Conservation (phyloP, 2,113 vertebrate genomes). For the Gadus macrocephalus region DNA sequence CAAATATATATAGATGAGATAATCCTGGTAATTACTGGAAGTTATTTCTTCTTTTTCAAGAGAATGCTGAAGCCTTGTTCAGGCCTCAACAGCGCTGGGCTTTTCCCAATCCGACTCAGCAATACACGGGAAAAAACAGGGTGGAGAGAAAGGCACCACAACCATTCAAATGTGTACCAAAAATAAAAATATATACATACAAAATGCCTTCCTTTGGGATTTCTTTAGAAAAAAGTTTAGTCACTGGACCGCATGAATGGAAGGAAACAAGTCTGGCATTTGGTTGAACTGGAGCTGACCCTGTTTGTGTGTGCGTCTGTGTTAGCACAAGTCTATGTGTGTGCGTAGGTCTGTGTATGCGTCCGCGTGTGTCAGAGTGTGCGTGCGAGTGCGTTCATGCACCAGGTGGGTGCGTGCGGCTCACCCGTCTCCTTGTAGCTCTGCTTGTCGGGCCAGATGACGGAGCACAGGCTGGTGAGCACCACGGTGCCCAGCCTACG, state of each 20-base stretch:
- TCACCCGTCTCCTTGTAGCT: constrained; percentile 91
- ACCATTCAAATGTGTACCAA: constrained; percentile 15
- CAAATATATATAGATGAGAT: constrained; percentile 9
- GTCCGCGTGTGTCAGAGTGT: too few relatives aligned
- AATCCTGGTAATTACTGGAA: constrained; percentile 22
- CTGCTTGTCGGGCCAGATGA: constrained; percentile 92
- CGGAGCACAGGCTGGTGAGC: constrained; percentile 91
- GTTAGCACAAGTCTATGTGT: not conserved
- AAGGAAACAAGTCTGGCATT: not conserved
- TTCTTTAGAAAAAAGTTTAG: constrained; percentile 4
- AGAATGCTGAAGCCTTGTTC: constrained; percentile 26
- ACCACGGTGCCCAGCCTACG: constrained; percentile 85
- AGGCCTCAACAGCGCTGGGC: constrained; percentile 36
- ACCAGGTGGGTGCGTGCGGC: constrained; percentile 13
- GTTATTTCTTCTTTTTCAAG: constrained; percentile 27
- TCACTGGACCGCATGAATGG: constrained; percentile 13
- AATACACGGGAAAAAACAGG: constrained; percentile 13
- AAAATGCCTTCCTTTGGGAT: constrained; percentile 8
- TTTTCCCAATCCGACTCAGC: constrained; percentile 53
- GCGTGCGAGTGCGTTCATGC: not conserved
- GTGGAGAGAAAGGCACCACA: constrained; percentile 37
- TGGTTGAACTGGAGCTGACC: constrained; percentile 18
- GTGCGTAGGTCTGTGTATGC: constrained; percentile 6
- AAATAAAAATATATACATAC: constrained; percentile 3
- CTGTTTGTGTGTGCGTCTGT: constrained; percentile 6